Evolutionary conservation across 2,113 vertebrate genomes (phyloP).

Genomic region (Cricetomys ansorgei): DNA sequence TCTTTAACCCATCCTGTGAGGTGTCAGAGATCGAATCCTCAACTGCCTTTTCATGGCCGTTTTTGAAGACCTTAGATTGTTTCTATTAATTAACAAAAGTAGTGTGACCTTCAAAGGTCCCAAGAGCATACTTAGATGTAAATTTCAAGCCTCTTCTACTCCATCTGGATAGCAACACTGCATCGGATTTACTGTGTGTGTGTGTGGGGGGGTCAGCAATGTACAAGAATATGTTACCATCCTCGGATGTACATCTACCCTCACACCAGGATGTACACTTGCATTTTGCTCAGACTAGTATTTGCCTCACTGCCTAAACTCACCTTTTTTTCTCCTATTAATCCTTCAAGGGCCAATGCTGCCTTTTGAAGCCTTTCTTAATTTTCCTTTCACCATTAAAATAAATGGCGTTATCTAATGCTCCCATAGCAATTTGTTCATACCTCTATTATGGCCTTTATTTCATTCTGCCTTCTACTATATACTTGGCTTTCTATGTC

Average conservation of each 20-base stretch:
- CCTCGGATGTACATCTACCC: neutral
- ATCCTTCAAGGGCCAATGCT: constrained; percentile 48
- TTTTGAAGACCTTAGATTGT: constrained; percentile 9
- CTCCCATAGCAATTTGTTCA: constrained; percentile 47
- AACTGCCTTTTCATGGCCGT: neutral
- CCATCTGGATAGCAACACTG: neutral
- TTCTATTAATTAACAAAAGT: constrained; percentile 49
- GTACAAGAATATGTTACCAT: neutral
- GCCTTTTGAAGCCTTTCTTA: constrained; percentile 36
- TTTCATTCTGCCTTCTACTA: constrained; percentile 60
- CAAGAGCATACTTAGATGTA: neutral
- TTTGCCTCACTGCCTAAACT: constrained; percentile 2
- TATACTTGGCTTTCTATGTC: constrained; percentile 57
- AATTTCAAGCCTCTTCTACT: neutral
- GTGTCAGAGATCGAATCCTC: neutral
- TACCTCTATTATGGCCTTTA: constrained; percentile 37
- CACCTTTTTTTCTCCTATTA: constrained; percentile 37
- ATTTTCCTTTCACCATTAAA: constrained; percentile 64
- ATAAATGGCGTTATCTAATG: constrained; percentile 58
- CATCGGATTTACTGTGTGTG: neutral
- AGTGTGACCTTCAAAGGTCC: neutral
- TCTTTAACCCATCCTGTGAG: neutral
- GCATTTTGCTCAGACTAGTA: neutral
- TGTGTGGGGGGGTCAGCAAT: neutral
- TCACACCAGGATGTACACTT: neutral